Evolutionary conservation across 2,797 vertebrate genomes (phyloP).

Genomic region (Manis javanica): DNA sequence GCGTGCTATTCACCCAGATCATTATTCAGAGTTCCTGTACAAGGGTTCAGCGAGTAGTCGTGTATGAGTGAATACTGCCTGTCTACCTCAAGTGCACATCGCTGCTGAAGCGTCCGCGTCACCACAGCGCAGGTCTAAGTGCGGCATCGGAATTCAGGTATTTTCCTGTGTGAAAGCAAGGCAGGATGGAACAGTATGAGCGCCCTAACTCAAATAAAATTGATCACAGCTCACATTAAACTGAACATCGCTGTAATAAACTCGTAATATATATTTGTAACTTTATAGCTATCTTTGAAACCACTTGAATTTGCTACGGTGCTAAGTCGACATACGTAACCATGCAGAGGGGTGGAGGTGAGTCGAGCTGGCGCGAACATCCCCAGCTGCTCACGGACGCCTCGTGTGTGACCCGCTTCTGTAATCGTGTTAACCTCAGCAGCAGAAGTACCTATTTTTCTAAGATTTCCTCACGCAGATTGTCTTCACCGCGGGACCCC

Average conservation of each 20-base stretch:
- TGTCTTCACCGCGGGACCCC: constrained; percentile 62
- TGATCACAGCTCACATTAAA: constrained; percentile 65
- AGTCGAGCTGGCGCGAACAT: constrained; percentile 62
- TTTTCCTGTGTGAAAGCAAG: constrained; percentile 71
- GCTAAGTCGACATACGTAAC: constrained; percentile 84
- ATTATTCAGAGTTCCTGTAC: constrained; percentile 53
- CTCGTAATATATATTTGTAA: constrained; percentile 64
- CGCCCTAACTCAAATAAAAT: constrained; percentile 48
- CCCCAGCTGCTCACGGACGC: not conserved
- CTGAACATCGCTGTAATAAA: constrained; percentile 56
- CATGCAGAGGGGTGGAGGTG: constrained; percentile 53
- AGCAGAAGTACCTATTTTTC: constrained; percentile 81
- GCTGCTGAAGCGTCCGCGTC: constrained; percentile 73
- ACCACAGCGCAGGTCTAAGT: constrained; percentile 49
- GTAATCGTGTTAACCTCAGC: constrained; percentile 70
- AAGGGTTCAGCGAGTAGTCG: constrained; percentile 70
- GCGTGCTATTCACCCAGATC: constrained; percentile 63
- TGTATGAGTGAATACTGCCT: constrained; percentile 76
- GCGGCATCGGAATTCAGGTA: constrained; percentile 51
- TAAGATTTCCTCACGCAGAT: constrained; percentile 68
- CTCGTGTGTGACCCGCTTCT: constrained; percentile 77
- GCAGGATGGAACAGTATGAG: constrained; percentile 57
- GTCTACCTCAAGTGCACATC: constrained; percentile 86
- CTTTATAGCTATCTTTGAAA: constrained; percentile 81
- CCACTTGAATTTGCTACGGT: constrained; percentile 88